These are phyloP conservation scores for Hyla sarda DNA, from an alignment of 2,113 vertebrate species.

Conservation along the genomic window DNA sequence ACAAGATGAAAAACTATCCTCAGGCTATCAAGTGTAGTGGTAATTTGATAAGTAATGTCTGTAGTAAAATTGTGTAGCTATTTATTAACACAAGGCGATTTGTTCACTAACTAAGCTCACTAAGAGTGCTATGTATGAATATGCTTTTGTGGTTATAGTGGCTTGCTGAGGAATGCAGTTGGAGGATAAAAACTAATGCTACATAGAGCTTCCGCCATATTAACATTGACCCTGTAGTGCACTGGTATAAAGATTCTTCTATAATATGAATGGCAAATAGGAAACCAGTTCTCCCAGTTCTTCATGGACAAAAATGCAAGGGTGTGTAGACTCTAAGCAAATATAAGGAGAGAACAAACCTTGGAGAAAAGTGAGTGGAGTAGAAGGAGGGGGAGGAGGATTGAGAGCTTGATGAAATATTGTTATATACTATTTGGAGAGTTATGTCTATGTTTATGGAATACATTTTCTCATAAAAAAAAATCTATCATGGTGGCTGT, in stretches of 20 bases:
- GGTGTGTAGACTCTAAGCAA: neutral
- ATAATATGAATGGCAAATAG: slow-evolving; percentile 36
- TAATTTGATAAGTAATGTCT: too few species aligned
- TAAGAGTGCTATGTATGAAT: slow-evolving; percentile 68
- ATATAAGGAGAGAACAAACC: neutral
- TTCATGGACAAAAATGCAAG: neutral
- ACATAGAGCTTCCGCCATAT: slow-evolving; percentile 64
- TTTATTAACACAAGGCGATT: neutral
- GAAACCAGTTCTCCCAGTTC: slow-evolving; percentile 49
- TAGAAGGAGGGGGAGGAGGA: neutral
- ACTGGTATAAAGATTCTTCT: slow-evolving; percentile 36
- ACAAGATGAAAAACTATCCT: too few species aligned
- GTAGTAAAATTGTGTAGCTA: too few species aligned
- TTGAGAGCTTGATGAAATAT: neutral
- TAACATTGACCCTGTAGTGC: slow-evolving; percentile 6
- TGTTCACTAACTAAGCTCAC: slow-evolving; percentile 67
- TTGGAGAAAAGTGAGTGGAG: neutral
- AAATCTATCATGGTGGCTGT: too few species aligned
- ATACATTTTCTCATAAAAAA: too few species aligned
- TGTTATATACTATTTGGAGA: neutral
- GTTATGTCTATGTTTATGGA: too few species aligned
- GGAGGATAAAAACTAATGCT: slow-evolving; percentile 61
- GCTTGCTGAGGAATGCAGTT: slow-evolving; percentile 64
- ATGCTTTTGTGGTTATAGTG: slow-evolving; percentile 67
- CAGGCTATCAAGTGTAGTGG: too few species aligned